phyloP scores from a whole-genome alignment of 1,140 invertebrate genomes.

The Pseudomyrmex cubaensis region DNA sequence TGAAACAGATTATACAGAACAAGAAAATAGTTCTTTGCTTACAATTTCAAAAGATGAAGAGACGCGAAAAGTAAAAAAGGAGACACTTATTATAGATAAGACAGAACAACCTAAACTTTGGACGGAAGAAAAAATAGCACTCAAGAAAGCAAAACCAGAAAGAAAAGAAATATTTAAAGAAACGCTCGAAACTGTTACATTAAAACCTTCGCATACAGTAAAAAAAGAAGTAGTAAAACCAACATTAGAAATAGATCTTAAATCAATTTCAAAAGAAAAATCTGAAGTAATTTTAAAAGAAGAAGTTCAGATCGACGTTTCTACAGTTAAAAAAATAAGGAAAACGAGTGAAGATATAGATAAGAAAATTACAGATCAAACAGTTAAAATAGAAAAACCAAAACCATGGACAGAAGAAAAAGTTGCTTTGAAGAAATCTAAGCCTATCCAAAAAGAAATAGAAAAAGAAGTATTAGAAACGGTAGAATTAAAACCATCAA shows the following conservation, averaged over 20 bases:
- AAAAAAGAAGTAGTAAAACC: constrained; percentile 75
- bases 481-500: constrained; percentile 84
- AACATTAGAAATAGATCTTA: constrained; percentile 72
- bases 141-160: constrained; percentile 74
- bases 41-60: constrained; percentile 38
- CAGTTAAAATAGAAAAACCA: constrained; percentile 68
- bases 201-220: constrained; percentile 78
- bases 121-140: constrained; percentile 80
- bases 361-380: constrained; percentile 75
- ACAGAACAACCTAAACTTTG: constrained; percentile 78
- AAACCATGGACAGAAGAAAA: constrained; percentile 86
- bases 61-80: constrained; percentile 23
- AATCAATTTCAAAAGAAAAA: constrained; percentile 61
- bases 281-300: constrained; percentile 24
- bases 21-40: constrained; percentile 60
- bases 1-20: constrained; percentile 59
- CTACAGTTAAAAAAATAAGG: constrained; percentile 55
- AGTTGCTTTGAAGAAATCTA: constrained; percentile 79
- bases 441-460: constrained; percentile 79
- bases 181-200: constrained; percentile 66
- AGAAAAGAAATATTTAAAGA: constrained; percentile 74
- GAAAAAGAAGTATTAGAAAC: constrained; percentile 82
- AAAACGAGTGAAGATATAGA: constrained; percentile 45
- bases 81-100: constrained; percentile 36
- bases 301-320: constrained; percentile 59